phyloP scores from a whole-genome alignment of 2,797 vertebrate species.

The Cuniculus paca region DNA sequence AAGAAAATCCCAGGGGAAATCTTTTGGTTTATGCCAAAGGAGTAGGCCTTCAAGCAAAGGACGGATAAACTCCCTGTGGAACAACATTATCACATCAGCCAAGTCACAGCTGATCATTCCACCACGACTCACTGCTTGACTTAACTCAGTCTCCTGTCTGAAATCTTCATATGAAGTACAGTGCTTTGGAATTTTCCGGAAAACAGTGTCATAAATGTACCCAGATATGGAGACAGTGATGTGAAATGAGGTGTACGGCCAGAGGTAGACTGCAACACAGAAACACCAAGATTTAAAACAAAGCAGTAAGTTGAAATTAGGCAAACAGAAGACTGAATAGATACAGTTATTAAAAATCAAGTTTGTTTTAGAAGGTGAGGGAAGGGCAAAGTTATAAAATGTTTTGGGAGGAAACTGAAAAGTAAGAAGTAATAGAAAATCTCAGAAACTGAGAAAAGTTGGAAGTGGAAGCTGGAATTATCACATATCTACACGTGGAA shows the following conservation, averaged over 20 bases:
- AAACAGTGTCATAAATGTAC: not conserved
- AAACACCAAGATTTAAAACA: not conserved
- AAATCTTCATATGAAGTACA: not conserved
- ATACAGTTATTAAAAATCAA: not conserved
- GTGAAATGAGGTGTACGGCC: too few species aligned
- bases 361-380: not conserved
- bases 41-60: not conserved
- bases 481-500: not conserved
- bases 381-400: not conserved
- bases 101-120: not conserved
- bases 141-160: not conserved
- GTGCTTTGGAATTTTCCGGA: not conserved
- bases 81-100: not conserved
- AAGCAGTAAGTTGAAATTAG: not conserved
- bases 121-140: not conserved
- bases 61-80: not conserved
- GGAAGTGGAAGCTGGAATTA: not conserved
- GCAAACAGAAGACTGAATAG: not conserved
- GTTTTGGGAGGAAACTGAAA: not conserved
- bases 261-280: not conserved
- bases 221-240: not conserved
- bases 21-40: not conserved
- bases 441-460: not conserved
- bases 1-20: slow-evolving; percentile 20
- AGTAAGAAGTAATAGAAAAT: not conserved